Conservation (phyloP, 2,113 vertebrate species). For the Percina caprodes region DNA sequence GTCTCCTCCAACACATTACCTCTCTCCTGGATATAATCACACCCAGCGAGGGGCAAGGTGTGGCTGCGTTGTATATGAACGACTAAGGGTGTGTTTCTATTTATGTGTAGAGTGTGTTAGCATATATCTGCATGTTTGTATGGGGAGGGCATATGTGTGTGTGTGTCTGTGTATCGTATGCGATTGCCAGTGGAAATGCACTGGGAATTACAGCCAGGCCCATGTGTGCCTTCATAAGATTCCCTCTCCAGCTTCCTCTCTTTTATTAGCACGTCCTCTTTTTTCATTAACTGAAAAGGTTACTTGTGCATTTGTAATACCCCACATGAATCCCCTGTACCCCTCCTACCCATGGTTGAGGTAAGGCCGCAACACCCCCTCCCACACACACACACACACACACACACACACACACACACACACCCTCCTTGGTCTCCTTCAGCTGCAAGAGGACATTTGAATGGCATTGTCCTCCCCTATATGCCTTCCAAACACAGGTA, state of each 20-base stretch:
- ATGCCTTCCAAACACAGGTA: slow-evolving; percentile 73
- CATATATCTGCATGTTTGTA: slow-evolving; percentile 34
- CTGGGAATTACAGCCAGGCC: slow-evolving; percentile 49
- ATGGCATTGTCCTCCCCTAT: slow-evolving; percentile 69
- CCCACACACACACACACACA: neutral
- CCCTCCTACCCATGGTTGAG: slow-evolving; percentile 11
- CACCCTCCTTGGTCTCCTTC: slow-evolving; percentile 46
- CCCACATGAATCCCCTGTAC: slow-evolving; percentile 46
- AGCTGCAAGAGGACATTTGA: slow-evolving; percentile 73
- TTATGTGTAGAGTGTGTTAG: slow-evolving; percentile 41
- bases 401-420: slow-evolving; percentile 7
- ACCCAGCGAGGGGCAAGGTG: slow-evolving; percentile 40
- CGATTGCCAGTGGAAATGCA: slow-evolving; percentile 46
- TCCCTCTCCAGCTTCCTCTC: slow-evolving; percentile 66
- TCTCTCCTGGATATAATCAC: slow-evolving; percentile 72
- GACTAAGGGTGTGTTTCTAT: slow-evolving; percentile 40
- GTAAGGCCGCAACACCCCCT: slow-evolving; percentile 26
- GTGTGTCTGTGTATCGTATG: neutral
- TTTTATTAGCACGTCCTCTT: slow-evolving; percentile 77
- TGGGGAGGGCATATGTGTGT: neutral
- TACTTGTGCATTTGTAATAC: slow-evolving; percentile 75
- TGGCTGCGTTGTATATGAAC: slow-evolving; percentile 32
- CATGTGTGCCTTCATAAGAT: slow-evolving; percentile 51
- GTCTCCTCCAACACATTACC: slow-evolving; percentile 71
- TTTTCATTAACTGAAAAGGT: slow-evolving; percentile 84